phyloP scores from a whole-genome alignment of 2,888 invertebrate species.

The Drosophila pseudotalamancana region DNA sequence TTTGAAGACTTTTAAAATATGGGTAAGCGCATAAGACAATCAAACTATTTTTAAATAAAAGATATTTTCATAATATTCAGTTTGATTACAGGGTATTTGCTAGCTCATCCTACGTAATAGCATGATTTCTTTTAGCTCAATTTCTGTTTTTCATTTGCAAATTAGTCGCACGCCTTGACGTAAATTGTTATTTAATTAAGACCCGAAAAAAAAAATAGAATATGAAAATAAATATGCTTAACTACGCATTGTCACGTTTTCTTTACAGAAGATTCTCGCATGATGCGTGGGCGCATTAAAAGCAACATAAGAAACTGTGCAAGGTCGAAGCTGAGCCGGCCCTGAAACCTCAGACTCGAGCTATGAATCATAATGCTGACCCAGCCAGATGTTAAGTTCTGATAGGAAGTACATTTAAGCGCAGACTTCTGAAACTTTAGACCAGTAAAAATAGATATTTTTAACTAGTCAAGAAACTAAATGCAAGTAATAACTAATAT shows the following conservation, averaged over 20 bases:
- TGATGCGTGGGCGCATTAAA: slow-evolving; percentile 16
- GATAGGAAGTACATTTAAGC: neutral
- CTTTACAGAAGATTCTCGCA: slow-evolving; percentile 8
- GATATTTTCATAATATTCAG: no score
- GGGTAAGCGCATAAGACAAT: no score
- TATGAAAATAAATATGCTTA: slow-evolving; percentile 9
- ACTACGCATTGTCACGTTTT: slow-evolving; percentile 36
- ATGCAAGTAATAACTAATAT: no score
- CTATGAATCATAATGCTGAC: neutral
- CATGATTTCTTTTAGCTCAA: neutral
- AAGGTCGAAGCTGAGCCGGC: slow-evolving; percentile 15
- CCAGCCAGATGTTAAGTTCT: neutral
- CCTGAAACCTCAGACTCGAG: slow-evolving; percentile 21
- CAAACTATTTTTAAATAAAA: no score
- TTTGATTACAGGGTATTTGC: neutral
- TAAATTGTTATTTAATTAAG: slow-evolving; percentile 45
- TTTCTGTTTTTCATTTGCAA: slow-evolving; percentile 10
- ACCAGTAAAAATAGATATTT: neutral
- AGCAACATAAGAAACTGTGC: neutral
- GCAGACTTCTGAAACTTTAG: neutral
- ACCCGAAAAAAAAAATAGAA: neutral
- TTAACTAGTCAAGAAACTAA: neutral
- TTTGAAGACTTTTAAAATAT: no score
- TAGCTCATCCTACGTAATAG: no score
- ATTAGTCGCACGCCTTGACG: slow-evolving; percentile 26